A percentile compares a stretch with the other conserved stretches of the same genome.
These are phyloP conservation scores for Apis mellifera DNA, from an alignment of 1,140 invertebrate genomes.

Conservation along the genomic window DNA sequence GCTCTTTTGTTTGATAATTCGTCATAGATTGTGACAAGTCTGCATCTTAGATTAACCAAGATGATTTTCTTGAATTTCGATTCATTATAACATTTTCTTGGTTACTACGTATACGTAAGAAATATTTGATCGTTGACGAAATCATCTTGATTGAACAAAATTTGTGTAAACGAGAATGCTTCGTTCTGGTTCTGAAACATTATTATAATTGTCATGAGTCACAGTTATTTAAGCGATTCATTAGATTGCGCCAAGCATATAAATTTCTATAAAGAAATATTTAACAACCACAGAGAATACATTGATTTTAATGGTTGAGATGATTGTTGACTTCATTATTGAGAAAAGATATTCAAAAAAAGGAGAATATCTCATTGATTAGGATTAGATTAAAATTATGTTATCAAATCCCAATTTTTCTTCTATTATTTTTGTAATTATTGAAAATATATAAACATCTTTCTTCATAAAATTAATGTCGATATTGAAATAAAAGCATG, in stretches of 20 bases:
- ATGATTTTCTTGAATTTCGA: neutral
- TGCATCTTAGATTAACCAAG: neutral
- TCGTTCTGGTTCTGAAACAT: neutral
- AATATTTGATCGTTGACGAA: neutral
- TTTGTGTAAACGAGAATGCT: slow-evolving; percentile 5
- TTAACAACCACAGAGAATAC: neutral
- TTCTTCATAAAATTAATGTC: no score
- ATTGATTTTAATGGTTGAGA: neutral
- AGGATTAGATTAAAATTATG: no score
- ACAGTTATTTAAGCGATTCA: neutral
- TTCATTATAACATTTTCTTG: neutral
- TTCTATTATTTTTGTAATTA: no score
- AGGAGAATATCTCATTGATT: no score
- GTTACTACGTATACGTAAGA: no score
- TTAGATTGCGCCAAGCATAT: neutral
- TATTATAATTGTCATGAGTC: neutral
- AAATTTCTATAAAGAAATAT: neutral
- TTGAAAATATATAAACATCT: no score
- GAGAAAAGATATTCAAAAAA: neutral
- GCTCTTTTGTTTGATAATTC: neutral
- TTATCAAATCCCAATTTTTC: no score
- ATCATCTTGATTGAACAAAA: slow-evolving; percentile 1
- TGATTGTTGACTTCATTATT: neutral
- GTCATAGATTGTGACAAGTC: neutral
- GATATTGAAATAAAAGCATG: no score